phyloP scores from a whole-genome alignment of 2,888 invertebrate species.

The Nomada ferruginata region DNA sequence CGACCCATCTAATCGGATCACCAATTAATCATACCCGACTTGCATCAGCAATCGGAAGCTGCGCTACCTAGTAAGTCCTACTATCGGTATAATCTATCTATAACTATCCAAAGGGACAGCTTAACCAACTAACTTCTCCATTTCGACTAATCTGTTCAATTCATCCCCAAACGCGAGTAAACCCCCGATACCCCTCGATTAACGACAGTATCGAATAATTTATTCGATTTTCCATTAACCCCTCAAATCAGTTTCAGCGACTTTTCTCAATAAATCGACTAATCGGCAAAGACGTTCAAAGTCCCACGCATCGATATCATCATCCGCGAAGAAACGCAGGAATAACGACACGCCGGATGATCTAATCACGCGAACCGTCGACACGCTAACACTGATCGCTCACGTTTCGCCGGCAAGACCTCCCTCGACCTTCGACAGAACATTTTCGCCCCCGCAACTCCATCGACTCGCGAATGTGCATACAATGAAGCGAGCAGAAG shows the following conservation, averaged over 20 bases:
- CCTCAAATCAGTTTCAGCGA: not conserved
- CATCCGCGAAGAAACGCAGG: not conserved
- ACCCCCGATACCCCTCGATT: no score
- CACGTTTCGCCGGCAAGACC: constrained; percentile 17
- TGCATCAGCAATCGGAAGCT: not conserved
- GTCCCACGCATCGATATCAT: not conserved
- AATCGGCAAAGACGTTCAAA: constrained; percentile 6
- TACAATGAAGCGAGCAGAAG: not conserved
- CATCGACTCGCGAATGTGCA: constrained; percentile 8
- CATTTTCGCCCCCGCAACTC: constrained; percentile 49
- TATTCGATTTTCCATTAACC: no score
- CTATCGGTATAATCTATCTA: not conserved
- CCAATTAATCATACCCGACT: not conserved
- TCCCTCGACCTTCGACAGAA: constrained; percentile 37
- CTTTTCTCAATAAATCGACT: not conserved
- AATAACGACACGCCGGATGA: constrained; percentile 41
- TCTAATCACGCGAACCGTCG: constrained; percentile 44
- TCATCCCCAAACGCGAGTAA: not conserved
- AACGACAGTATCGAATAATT: not conserved
- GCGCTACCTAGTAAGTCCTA: not conserved
- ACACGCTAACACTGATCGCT: constrained; percentile 14
- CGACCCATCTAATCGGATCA: not conserved
- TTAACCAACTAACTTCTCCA: not conserved
- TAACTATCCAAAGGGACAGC: not conserved
- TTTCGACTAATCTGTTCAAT: not conserved